Evolutionary conservation across 2,113 vertebrate genomes (phyloP).

Genomic region (Acrocephalus arundinaceus): DNA sequence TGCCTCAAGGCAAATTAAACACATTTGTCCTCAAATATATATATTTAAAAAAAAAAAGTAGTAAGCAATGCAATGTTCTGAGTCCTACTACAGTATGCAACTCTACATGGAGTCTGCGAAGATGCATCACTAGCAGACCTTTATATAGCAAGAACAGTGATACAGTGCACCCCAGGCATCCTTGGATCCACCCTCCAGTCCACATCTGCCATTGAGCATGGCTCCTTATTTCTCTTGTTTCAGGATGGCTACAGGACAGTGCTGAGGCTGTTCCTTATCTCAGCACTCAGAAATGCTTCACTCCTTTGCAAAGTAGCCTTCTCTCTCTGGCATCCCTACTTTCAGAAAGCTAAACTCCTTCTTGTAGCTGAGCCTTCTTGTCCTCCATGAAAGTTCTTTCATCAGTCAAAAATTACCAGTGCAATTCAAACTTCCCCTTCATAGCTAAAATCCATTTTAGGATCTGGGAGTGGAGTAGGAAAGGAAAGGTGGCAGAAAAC

Average conservation of each 20-base stretch:
- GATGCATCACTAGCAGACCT: neutral
- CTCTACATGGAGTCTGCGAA: neutral
- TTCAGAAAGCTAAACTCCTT: neutral
- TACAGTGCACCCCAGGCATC: neutral
- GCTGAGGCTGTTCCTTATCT: neutral
- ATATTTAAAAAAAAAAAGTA: neutral
- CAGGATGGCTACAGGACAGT: neutral
- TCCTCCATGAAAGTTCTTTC: neutral
- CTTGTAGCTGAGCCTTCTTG: neutral
- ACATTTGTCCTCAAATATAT: neutral
- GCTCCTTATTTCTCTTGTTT: neutral
- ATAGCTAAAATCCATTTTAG: neutral
- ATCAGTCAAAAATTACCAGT: neutral
- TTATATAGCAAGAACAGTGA: neutral
- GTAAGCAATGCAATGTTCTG: neutral
- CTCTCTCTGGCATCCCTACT: neutral
- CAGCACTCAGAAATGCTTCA: neutral
- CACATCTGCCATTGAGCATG: neutral
- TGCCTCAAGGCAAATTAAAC: fast-evolving
- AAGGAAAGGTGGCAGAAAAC: neutral
- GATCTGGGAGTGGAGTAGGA: neutral
- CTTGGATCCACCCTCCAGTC: fast-evolving
- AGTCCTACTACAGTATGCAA: neutral
- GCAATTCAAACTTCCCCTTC: neutral
- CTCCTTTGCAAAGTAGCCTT: neutral